Evolutionary conservation across 2,113 vertebrate species (phyloP).

Genomic region (Neolamprologus hecqui): DNA sequence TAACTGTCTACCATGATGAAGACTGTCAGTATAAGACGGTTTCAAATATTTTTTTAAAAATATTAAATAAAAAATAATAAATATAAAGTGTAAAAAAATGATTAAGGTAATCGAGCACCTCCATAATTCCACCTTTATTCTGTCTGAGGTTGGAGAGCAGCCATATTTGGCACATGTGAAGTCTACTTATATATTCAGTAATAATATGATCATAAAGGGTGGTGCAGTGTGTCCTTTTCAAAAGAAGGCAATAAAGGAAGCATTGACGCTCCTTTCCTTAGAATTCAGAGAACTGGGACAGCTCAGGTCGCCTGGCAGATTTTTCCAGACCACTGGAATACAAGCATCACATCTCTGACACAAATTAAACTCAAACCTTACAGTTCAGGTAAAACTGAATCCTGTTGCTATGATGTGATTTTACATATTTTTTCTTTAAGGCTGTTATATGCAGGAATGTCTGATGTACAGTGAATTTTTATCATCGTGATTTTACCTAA

Average conservation of each 20-base stretch:
- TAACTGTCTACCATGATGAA: not conserved
- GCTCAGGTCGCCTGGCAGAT: not conserved
- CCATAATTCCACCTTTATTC: not conserved
- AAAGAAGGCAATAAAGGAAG: not conserved
- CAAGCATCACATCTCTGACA: not conserved
- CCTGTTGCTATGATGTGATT: not conserved
- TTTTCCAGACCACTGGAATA: not conserved
- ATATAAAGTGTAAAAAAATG: not conserved
- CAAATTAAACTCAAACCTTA: not conserved
- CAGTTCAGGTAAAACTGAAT: not conserved
- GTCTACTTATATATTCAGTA: not conserved
- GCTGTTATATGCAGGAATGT: not conserved
- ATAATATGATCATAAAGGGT: not conserved
- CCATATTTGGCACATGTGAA: not conserved
- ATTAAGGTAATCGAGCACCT: not conserved
- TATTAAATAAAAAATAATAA: not conserved
- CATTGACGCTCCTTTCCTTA: not conserved
- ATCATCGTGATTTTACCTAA: not conserved
- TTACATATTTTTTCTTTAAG: not conserved
- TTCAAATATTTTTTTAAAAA: rapidly evolving
- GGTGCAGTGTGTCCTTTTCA: not conserved
- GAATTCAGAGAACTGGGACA: not conserved
- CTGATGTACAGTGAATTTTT: not conserved
- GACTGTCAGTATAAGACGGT: not conserved
- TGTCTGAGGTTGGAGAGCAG: not conserved